Evolutionary conservation across 1,140 invertebrate genomes (phyloP).

Genomic region (Lysiphlebus fabarum): DNA sequence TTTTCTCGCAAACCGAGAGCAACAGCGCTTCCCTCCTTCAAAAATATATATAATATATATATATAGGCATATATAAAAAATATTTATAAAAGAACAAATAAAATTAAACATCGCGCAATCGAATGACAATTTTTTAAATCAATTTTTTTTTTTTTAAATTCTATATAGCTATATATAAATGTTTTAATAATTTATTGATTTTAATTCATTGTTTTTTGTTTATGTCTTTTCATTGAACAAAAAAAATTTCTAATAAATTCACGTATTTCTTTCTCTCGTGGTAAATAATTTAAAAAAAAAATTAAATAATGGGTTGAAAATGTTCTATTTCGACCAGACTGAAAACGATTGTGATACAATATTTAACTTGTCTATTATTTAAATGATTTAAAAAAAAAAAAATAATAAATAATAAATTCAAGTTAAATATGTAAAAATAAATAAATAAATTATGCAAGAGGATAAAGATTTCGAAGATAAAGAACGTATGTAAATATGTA

Average conservation of each 20-base stretch:
- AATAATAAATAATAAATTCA: constrained; percentile 22
- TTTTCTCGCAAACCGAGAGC: too few relatives aligned
- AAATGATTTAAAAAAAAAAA: constrained; percentile 27
- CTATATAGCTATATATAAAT: not conserved
- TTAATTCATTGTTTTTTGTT: not conserved
- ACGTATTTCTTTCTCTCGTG: constrained; percentile 39
- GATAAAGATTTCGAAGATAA: constrained; percentile 18
- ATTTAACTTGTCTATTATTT: constrained; percentile 56
- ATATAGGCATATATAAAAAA: too few relatives aligned
- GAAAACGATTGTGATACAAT: constrained; percentile 56
- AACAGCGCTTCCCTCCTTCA: too few relatives aligned
- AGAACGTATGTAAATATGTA: constrained; percentile 31
- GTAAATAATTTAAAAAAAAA: not conserved
- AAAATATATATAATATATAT: too few relatives aligned
- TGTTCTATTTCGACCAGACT: constrained; percentile 55
- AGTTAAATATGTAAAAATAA: constrained; percentile 32
- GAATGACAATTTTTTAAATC: too few relatives aligned
- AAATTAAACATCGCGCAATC: too few relatives aligned
- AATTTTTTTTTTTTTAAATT: constrained; percentile 1
- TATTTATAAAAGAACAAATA: too few relatives aligned
- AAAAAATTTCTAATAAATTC: not conserved
- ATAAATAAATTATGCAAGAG: constrained; percentile 20
- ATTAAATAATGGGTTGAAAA: constrained; percentile 43
- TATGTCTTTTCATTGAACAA: too few relatives aligned
- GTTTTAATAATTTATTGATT: not conserved